phyloP scores from a whole-genome alignment of 1,140 invertebrate genomes.

The Sarcophaga peregrina region DNA sequence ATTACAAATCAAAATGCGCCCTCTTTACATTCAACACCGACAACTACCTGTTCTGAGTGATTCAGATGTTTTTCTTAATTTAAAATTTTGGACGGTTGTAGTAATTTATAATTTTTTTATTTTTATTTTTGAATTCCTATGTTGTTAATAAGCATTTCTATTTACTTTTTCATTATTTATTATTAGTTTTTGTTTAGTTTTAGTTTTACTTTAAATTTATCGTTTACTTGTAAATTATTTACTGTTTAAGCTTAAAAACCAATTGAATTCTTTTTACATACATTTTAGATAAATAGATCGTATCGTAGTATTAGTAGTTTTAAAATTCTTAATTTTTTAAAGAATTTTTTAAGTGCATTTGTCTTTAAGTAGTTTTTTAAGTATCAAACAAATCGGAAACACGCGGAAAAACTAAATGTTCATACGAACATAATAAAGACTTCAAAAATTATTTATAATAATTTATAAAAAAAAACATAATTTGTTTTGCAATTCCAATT shows the following conservation, averaged over 20 bases:
- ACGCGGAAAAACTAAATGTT: conserved; percentile 2
- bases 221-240: conserved; percentile 26
- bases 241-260: background rate
- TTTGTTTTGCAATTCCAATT: background rate
- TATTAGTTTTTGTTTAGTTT: conserved; percentile 23
- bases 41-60: conserved; percentile 30
- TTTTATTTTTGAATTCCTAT: background rate
- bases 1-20: background rate
- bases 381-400: conserved; percentile 25
- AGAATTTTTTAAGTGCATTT: background rate
- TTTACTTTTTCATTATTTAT: background rate
- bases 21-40: background rate
- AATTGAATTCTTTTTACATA: conserved; percentile 33
- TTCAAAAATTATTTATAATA: conserved; percentile 32
- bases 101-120: conserved; percentile 2
- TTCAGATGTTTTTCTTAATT: conserved; percentile 1
- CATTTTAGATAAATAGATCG: background rate
- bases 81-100: background rate
- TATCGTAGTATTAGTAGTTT: background rate
- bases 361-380: background rate
- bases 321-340: background rate
- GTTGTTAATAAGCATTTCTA: background rate
- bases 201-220: conserved; percentile 13
- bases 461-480: no score
- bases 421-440: conserved; percentile 23